Evolutionary conservation across 2,797 vertebrate genomes (phyloP), one percentile per base, ranked within the genome.

Genomic region (Craterocephalus amniculus): DNA sequence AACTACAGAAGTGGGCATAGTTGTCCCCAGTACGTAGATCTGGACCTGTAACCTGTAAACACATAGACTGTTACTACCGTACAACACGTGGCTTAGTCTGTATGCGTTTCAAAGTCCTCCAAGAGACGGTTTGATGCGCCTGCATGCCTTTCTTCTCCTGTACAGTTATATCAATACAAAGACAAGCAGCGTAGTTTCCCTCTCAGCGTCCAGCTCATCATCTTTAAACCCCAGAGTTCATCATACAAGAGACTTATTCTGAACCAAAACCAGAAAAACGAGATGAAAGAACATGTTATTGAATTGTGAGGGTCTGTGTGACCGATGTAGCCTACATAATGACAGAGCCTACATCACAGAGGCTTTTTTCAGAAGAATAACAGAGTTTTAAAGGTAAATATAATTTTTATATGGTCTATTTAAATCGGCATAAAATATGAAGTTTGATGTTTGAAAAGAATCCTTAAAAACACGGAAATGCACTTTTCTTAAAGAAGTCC

Each of bases 91-190:
- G 35, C 72, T 83, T 68, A 72, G 76, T 86, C 78, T 70, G 76
- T 80, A 52, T 10, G 72, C 63, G 75, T 81, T 76, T 86, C 73
- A 6, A 60, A 72, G 57, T 72, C 63, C 54, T 70, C 72, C 0
- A 1, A 58, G 67, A 55, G 73, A 77, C 9, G 54, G 67, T 82
- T 72, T 60, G 76, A 86, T 80, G 74, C 43, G 68, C 81, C 82
- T 79, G 79, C 88, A 87, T 84, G 87, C 65, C 70, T 76, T 66
- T 55, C 56, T 76, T 64, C 78, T 76, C 74, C 63, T 36, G 58
- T 75, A 59, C 84, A 72, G 80, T 63, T 45, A 2, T 31, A 72
- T 65, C 60, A 38, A 63, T 58, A 49, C 78, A 29, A 43, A 51
- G 32, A 55, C 45, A 20, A 9, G 9, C 60, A 1, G 67, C 61